Conservation (phyloP, 2,888 invertebrate species). For the Thalpophila matura region DNA sequence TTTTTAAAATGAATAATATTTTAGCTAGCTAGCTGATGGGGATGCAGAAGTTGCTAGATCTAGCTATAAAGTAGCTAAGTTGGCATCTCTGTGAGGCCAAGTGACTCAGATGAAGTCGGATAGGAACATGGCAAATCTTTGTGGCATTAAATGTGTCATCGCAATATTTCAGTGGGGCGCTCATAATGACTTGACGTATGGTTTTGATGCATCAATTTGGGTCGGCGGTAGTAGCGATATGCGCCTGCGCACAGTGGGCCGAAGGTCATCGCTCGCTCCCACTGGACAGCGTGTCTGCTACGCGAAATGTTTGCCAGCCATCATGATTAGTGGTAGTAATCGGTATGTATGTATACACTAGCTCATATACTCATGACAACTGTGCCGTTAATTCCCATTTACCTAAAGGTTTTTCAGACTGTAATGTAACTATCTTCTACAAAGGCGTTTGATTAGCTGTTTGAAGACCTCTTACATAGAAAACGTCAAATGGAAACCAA, state of each 20-base stretch:
- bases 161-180: conserved; percentile 61
- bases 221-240: conserved; percentile 65
- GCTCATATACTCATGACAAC: too few relatives aligned
- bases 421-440: too few relatives aligned
- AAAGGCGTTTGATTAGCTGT: too few relatives aligned
- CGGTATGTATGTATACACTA: background rate
- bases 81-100: conserved; percentile 5
- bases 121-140: conserved; percentile 31
- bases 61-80: too few relatives aligned
- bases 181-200: conserved; percentile 61
- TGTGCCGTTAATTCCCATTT: too few relatives aligned
- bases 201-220: conserved; percentile 72
- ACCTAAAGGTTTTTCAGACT: background rate
- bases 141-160: conserved; percentile 49
- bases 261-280: conserved; percentile 73
- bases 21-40: too few relatives aligned
- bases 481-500: conserved; percentile 24
- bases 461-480: background rate
- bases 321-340: conserved; percentile 17
- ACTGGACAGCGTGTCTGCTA: conserved; percentile 81
- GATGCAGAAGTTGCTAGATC: too few relatives aligned
- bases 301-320: conserved; percentile 60
- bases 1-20: too few relatives aligned
- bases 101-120: conserved; percentile 25
- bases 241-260: conserved; percentile 67